These are phyloP conservation scores for Chrysolina oricalcia DNA, from an alignment of 2,888 invertebrate species.

Conservation along the genomic window DNA sequence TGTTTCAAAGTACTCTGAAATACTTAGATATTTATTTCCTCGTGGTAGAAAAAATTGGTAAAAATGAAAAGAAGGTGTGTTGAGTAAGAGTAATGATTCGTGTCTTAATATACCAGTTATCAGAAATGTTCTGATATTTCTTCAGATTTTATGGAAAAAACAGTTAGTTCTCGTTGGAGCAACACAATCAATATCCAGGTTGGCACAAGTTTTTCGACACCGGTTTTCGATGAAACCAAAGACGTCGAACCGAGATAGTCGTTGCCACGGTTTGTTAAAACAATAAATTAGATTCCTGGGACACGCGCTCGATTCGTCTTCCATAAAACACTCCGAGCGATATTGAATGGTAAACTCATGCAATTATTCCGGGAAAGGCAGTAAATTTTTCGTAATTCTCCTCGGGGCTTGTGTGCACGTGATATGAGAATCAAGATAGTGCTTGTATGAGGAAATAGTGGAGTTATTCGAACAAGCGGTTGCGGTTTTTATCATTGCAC, in stretches of 20 bases:
- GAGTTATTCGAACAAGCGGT: conserved; percentile 33
- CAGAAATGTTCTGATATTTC: neutral
- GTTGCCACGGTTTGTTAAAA: conserved; percentile 1
- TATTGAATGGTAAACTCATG: conserved; percentile 46
- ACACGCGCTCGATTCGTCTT: conserved; percentile 42
- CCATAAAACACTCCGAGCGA: conserved; percentile 43
- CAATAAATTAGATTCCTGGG: conserved; percentile 20
- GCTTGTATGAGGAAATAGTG: conserved; percentile 31
- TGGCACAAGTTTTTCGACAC: neutral
- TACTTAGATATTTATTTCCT: too few relatives aligned
- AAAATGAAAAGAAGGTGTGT: too few relatives aligned
- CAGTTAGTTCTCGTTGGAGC: neutral
- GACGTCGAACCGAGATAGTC: conserved; percentile 15
- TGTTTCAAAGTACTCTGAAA: too few relatives aligned
- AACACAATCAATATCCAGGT: neutral
- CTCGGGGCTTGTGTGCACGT: conserved; percentile 32
- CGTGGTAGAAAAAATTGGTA: too few relatives aligned
- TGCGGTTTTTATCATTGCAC: conserved; percentile 29
- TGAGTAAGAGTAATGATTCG: too few relatives aligned
- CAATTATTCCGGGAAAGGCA: conserved; percentile 47
- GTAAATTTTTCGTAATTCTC: conserved; percentile 46
- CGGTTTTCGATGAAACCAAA: conserved; percentile 8
- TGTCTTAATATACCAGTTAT: too few relatives aligned
- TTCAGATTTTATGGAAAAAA: neutral
- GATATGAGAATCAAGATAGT: conserved; percentile 34